phyloP scores from a whole-genome alignment of 2,797 vertebrate species.

The Myoxocephalus aenaeus region DNA sequence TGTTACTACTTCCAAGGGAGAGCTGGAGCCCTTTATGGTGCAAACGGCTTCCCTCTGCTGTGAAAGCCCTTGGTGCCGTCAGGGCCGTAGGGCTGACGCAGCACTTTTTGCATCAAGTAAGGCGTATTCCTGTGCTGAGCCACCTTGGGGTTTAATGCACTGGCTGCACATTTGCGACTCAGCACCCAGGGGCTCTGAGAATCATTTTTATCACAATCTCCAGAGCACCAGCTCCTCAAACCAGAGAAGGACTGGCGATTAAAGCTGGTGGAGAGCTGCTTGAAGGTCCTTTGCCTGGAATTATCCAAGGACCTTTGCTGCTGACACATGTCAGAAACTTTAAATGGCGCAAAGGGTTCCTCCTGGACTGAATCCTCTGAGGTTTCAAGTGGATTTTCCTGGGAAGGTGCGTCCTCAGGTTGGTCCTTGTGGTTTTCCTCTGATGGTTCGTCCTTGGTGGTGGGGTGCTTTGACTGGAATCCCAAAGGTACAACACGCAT shows the following conservation, averaged over 20 bases:
- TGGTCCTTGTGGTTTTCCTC: conserved; percentile 46
- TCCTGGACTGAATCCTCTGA: conserved; percentile 56
- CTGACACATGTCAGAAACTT: conserved; percentile 2
- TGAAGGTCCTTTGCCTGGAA: not conserved
- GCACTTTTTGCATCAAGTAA: conserved; percentile 22
- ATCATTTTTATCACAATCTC: conserved; percentile 47
- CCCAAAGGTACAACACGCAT: conserved; percentile 80
- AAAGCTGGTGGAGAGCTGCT: conserved; percentile 35
- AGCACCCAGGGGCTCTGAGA: conserved; percentile 67
- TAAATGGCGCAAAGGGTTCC: not conserved
- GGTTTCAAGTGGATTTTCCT: conserved; percentile 30
- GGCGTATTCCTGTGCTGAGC: conserved; percentile 12
- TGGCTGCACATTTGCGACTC: conserved; percentile 64
- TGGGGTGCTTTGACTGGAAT: conserved; percentile 64
- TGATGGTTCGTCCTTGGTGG: conserved; percentile 11
- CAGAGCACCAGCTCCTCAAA: conserved; percentile 44
- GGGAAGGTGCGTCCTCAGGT: not conserved
- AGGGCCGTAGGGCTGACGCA: conserved; percentile 74
- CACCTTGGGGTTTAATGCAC: conserved; percentile 26
- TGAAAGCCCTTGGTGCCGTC: conserved; percentile 77
- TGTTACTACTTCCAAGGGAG: not conserved
- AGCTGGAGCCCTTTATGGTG: conserved; percentile 41
- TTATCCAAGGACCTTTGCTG: conserved; percentile 3
- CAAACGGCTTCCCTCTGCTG: conserved; percentile 63
- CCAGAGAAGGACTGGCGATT: conserved; percentile 6